Conservation (phyloP, 2,797 vertebrate genomes). For the Todus mexicanus region DNA sequence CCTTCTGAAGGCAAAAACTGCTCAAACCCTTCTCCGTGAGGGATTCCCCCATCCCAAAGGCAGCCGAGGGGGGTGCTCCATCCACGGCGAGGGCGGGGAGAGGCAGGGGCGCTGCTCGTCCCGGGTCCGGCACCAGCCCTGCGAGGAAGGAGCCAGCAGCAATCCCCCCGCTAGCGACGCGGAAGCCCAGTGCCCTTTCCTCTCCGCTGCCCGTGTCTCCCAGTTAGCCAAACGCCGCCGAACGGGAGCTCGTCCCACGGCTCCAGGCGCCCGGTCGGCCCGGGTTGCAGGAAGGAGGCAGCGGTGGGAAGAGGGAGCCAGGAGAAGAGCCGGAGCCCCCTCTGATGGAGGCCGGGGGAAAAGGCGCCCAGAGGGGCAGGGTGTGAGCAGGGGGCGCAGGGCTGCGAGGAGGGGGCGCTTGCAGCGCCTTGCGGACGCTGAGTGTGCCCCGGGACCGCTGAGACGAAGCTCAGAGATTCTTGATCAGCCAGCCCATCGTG, state of each 20-base stretch:
- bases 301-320: accelerated
- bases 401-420: too few species aligned
- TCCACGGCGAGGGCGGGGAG: not conserved
- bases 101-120: not conserved
- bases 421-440: accelerated
- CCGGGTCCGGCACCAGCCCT: not conserved
- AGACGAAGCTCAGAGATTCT: not conserved
- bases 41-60: not conserved
- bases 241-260: too few species aligned
- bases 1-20: not conserved
- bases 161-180: too few species aligned
- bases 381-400: too few species aligned
- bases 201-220: not conserved
- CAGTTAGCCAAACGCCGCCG: not conserved
- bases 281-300: not conserved
- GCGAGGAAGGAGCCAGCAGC: not conserved
- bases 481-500: not conserved
- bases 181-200: not conserved
- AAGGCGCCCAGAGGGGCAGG: not conserved
- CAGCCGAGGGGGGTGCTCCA: not conserved
- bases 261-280: not conserved
- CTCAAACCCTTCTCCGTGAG: not conserved
- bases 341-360: not conserved
- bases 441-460: accelerated
- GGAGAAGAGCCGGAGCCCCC: not conserved